phyloP scores from a whole-genome alignment of 92 coral and sea anemone genomes.

The Chrysogorgia sp. region DNA sequence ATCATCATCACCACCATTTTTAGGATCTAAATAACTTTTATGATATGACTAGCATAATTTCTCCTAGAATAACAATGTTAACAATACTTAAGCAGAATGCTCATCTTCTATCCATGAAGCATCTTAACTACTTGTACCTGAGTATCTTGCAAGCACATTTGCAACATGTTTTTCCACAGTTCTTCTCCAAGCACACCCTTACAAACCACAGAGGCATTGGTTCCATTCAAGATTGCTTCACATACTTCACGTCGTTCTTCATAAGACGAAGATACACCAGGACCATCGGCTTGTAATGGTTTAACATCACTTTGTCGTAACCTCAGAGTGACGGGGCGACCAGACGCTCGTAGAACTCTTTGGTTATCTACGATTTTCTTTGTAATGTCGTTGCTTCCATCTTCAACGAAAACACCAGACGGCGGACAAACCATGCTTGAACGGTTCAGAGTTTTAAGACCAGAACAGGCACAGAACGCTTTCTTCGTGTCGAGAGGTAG shows the following conservation, averaged over 20 bases:
- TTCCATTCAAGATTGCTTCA: conserved; percentile 9
- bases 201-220: conserved; percentile 1
- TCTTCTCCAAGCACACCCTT: conserved; percentile 12
- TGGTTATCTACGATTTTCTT: conserved; percentile 11
- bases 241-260: conserved; percentile 16
- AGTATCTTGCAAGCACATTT: conserved; percentile 26
- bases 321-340: not conserved
- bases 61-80: too few relatives aligned
- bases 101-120: too few relatives aligned
- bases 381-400: conserved; percentile 2
- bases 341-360: not conserved
- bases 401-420: not conserved
- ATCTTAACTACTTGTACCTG: too few relatives aligned
- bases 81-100: too few relatives aligned
- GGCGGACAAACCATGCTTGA: conserved; percentile 1
- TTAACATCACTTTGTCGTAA: not conserved
- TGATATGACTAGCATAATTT: too few relatives aligned
- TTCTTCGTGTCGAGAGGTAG: not conserved
- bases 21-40: too few relatives aligned
- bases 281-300: conserved; percentile 15
- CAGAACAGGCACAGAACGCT: conserved; percentile 30
- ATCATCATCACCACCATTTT: too few relatives aligned
- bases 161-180: conserved; percentile 29
- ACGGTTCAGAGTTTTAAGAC: conserved; percentile 14
- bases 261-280: conserved; percentile 7